Conservation (phyloP, 1,140 invertebrate species). For the Hypsibius dujardini region DNA sequence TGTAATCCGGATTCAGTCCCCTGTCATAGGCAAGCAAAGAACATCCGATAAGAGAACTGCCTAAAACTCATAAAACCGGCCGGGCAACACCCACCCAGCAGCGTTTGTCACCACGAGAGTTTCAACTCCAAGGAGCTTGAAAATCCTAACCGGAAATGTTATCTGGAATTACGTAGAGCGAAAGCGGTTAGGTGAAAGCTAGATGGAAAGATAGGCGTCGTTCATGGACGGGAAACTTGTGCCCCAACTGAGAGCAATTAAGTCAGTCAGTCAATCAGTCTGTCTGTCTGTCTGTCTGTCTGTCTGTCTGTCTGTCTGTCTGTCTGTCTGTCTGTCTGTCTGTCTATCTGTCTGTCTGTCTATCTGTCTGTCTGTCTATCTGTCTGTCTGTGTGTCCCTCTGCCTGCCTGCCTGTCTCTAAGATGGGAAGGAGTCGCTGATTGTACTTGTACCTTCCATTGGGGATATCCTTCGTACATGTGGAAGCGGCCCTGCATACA, state of each 20-base stretch:
- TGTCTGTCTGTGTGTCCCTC: no score
- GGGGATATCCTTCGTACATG: slow-evolving; percentile 73
- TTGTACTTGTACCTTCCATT: slow-evolving; percentile 51
- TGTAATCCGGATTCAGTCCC: slow-evolving; percentile 29
- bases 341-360: no score
- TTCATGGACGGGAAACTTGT: no score
- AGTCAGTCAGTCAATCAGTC: no score
- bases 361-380: no score
- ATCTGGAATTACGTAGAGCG: slow-evolving; percentile 20
- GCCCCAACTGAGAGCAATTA: no score
- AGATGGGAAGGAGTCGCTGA: slow-evolving; percentile 27
- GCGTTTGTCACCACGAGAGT: slow-evolving; percentile 22
- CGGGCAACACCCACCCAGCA: slow-evolving; percentile 10
- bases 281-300: no score
- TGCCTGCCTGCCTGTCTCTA: neutral
- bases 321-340: no score
- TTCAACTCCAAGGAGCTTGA: slow-evolving; percentile 23
- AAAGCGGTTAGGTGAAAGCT: neutral
- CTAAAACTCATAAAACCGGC: neutral
- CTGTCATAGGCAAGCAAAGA: slow-evolving; percentile 23
- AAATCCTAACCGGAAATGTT: slow-evolving; percentile 23
- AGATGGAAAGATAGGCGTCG: neutral
- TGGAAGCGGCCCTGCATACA: slow-evolving; percentile 37
- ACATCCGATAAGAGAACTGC: neutral
- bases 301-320: no score